A percentile compares a stretch with the other conserved stretches of the same genome.
Conservation (phyloP, 2,113 vertebrate genomes). For the Crypturellus undulatus region DNA sequence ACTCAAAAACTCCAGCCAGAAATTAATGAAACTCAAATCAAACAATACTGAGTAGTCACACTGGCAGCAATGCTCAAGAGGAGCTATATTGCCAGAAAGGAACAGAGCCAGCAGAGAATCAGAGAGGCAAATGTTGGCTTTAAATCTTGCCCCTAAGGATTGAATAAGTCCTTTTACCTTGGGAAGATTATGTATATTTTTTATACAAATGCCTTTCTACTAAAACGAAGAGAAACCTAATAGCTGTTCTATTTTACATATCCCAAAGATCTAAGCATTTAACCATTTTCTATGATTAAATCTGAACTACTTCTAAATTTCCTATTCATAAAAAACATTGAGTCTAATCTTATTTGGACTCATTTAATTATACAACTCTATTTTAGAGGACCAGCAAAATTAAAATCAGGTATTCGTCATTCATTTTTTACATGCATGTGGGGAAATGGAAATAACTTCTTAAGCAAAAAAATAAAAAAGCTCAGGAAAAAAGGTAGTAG, state of each 20-base stretch:
- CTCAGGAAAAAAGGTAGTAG: not conserved
- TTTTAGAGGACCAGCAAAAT: not conserved
- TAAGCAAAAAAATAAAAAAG: not conserved
- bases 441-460: not conserved
- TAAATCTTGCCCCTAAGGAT: conserved; percentile 12
- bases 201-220: conserved; percentile 4
- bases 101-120: conserved; percentile 12
- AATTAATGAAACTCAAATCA: not conserved
- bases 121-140: conserved; percentile 25
- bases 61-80: not conserved
- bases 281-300: not conserved
- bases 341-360: not conserved
- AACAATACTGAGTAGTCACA: conserved; percentile 26
- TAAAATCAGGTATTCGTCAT: not conserved
- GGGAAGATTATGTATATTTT: conserved; percentile 22
- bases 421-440: not conserved
- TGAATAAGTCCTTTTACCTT: conserved; percentile 32
- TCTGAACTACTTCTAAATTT: conserved; percentile 2
- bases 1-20: conserved; percentile 41
- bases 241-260: not conserved
- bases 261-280: not conserved
- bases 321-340: not conserved
- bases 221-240: not conserved
- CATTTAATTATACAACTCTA: not conserved
- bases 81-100: not conserved